phyloP scores from a whole-genome alignment of 1,140 invertebrate species.

The Drosophila ficusphila region DNA sequence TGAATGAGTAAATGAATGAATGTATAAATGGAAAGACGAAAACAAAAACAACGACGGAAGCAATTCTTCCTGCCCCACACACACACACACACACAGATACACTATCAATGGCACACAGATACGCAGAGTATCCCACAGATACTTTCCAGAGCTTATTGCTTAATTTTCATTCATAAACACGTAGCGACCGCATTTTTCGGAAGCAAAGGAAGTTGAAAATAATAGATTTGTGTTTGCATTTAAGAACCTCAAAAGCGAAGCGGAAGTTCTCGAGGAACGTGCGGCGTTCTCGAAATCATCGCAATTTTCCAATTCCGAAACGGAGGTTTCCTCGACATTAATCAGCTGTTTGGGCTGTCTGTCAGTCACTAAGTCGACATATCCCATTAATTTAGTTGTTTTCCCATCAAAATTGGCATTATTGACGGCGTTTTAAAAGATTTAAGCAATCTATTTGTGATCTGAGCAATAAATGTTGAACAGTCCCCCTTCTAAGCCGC shows the following conservation, averaged over 20 bases:
- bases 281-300: slow-evolving; percentile 22
- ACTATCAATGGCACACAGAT: slow-evolving; percentile 7
- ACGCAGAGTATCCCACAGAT: slow-evolving; percentile 9
- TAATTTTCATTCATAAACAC: slow-evolving; percentile 83
- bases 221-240: slow-evolving; percentile 35
- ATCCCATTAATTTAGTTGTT: slow-evolving; percentile 45
- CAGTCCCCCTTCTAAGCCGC: too few species aligned
- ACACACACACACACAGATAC: slow-evolving; percentile 28
- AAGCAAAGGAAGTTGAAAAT: slow-evolving; percentile 68
- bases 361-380: slow-evolving; percentile 26
- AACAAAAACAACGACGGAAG: slow-evolving; percentile 72
- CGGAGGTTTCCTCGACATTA: slow-evolving; percentile 35
- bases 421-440: slow-evolving; percentile 20
- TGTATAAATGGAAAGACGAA: slow-evolving; percentile 71
- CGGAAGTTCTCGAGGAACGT: slow-evolving; percentile 40
- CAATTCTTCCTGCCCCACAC: slow-evolving; percentile 73
- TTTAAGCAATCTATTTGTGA: slow-evolving; percentile 12
- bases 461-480: background rate
- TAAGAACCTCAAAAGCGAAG: slow-evolving; percentile 40
- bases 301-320: slow-evolving; percentile 45
- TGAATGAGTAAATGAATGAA: slow-evolving; percentile 71
- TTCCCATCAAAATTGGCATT: slow-evolving; percentile 28
- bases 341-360: slow-evolving; percentile 52
- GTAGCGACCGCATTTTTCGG: slow-evolving; percentile 69
- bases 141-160: slow-evolving; percentile 72